Conservation (phyloP, 1,140 invertebrate species). For the Pseudomyrmex gracilis region DNA sequence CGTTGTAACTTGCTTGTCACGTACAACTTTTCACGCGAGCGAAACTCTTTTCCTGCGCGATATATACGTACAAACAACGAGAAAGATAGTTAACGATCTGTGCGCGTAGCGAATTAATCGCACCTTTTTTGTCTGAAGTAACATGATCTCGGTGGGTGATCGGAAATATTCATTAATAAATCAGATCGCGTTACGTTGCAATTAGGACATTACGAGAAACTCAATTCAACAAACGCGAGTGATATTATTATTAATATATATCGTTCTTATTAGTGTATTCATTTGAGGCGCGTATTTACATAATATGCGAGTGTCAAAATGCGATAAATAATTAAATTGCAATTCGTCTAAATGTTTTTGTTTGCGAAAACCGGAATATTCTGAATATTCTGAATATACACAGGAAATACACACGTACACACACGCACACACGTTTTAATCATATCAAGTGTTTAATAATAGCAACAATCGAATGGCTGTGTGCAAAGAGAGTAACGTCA, state of each 20-base stretch:
- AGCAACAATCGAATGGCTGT: constrained; percentile 2
- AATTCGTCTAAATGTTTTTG: not conserved
- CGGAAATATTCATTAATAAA: constrained; percentile 20
- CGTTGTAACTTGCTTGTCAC: constrained; percentile 3
- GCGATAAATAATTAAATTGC: constrained; percentile 20
- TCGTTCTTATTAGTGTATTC: constrained; percentile 33
- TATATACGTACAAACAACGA: too few species aligned
- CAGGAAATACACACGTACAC: not conserved
- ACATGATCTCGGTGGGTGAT: not conserved
- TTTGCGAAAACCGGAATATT: not conserved
- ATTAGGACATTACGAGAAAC: constrained; percentile 20
- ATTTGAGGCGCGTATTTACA: constrained; percentile 31
- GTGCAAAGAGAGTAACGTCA: not conserved
- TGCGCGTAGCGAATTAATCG: not conserved
- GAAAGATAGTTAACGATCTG: too few species aligned
- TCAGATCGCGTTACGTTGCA: constrained; percentile 8
- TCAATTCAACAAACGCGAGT: not conserved
- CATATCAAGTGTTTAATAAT: constrained; percentile 4
- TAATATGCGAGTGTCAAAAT: constrained; percentile 11
- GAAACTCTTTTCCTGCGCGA: too few species aligned
- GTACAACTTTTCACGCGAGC: not conserved
- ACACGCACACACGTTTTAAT: not conserved
- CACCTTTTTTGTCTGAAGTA: not conserved
- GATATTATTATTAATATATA: constrained; percentile 33
- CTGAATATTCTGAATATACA: not conserved